A percentile compares a stretch with the other conserved stretches of the same genome.
phyloP scores from a whole-genome alignment of 2,113 vertebrate genomes.

The Phodopus roborovskii region DNA sequence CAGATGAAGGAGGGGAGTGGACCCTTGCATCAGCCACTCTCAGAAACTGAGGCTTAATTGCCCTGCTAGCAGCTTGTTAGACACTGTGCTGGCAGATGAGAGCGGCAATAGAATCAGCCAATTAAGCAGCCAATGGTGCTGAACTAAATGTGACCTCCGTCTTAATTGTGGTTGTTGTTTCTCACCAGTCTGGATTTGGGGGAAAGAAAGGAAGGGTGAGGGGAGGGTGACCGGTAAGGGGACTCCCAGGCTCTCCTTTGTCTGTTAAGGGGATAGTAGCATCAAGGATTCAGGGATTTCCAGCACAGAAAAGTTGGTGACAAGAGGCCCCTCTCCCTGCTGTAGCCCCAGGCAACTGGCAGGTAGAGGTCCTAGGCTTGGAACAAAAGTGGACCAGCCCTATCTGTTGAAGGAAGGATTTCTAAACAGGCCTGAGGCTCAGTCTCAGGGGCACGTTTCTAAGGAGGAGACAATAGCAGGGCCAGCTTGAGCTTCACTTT shows the following conservation, averaged over 20 bases:
- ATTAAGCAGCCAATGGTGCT: slow-evolving; percentile 86
- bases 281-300: slow-evolving; percentile 43
- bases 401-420: not conserved
- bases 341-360: not conserved
- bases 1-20: slow-evolving; percentile 56
- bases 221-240: not conserved
- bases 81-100: slow-evolving; percentile 83
- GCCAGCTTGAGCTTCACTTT: not conserved
- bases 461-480: not conserved
- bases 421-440: not conserved
- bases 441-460: not conserved
- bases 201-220: slow-evolving; percentile 3
- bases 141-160: slow-evolving; percentile 87
- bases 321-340: not conserved
- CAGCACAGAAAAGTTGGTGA: not conserved
- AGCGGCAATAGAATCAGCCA: slow-evolving; percentile 85
- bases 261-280: slow-evolving; percentile 73
- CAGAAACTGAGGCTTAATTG: slow-evolving; percentile 85
- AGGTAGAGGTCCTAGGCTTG: not conserved
- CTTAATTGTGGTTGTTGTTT: slow-evolving; percentile 85
- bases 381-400: not conserved
- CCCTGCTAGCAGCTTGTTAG: slow-evolving; percentile 83
- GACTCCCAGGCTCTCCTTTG: slow-evolving; percentile 74
- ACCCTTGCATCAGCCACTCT: slow-evolving; percentile 68
- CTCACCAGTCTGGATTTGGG: slow-evolving; percentile 78